A percentile compares a stretch with the other conserved stretches of the same genome.
These are phyloP conservation scores for Micoletzkya japonica DNA, from an alignment of 2,888 invertebrate species.

Conservation along the genomic window DNA sequence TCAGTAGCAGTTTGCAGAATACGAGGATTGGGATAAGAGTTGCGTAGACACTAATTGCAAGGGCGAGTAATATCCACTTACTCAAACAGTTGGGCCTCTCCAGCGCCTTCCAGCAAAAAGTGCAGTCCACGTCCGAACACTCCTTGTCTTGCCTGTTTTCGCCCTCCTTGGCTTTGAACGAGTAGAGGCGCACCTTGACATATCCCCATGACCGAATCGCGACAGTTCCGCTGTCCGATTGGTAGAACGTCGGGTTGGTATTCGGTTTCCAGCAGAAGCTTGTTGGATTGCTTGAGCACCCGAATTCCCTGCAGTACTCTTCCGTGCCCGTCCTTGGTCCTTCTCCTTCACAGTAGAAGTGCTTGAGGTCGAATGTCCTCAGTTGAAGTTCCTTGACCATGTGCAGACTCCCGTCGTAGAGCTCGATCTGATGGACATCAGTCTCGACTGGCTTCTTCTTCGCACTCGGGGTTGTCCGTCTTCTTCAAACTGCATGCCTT, in stretches of 20 bases:
- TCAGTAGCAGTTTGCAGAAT: too few relatives aligned
- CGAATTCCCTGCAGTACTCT: background rate
- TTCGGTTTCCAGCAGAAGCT: background rate
- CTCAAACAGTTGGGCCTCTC: too few relatives aligned
- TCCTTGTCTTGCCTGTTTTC: too few relatives aligned
- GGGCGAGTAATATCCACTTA: too few relatives aligned
- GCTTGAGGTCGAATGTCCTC: background rate
- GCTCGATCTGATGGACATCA: background rate
- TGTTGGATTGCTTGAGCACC: background rate
- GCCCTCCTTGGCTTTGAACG: too few relatives aligned
- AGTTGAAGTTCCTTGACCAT: background rate
- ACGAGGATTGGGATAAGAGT: too few relatives aligned
- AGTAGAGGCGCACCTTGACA: background rate
- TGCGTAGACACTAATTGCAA: too few relatives aligned
- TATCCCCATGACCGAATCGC: conserved; percentile 8
- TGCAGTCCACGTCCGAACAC: too few relatives aligned
- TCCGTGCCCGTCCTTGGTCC: background rate
- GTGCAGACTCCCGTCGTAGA: background rate
- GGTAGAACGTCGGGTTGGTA: background rate
- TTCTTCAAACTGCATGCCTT: background rate
- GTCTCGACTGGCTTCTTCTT: background rate
- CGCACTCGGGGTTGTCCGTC: background rate
- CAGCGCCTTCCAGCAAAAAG: too few relatives aligned
- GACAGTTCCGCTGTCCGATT: background rate
- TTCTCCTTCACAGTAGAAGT: background rate